These are phyloP conservation scores for Actinostola sp. DNA, from an alignment of 92 coral and sea anemone genomes.

Conservation along the genomic window DNA sequence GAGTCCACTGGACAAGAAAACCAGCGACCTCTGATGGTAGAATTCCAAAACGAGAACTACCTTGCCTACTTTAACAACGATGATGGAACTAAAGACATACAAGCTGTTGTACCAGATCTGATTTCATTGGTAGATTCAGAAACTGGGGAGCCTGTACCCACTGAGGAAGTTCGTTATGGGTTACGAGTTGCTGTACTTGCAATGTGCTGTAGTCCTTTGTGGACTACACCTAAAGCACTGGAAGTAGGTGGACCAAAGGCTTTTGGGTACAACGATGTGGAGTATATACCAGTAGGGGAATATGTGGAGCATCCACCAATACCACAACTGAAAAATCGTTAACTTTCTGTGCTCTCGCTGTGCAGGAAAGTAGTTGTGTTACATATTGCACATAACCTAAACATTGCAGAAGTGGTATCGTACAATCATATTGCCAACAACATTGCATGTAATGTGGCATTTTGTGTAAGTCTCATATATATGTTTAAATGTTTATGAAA, in stretches of 20 bases:
- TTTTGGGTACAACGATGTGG: conserved; percentile 74
- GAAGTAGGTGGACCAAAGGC: conserved; percentile 83
- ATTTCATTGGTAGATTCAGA: conserved; percentile 86
- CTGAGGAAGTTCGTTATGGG: conserved; percentile 93
- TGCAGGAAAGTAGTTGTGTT: not conserved
- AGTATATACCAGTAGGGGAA: conserved; percentile 60
- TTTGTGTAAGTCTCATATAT: too few relatives aligned
- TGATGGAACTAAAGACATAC: conserved; percentile 62
- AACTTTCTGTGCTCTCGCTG: too few relatives aligned
- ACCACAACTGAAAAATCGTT: conserved; percentile 52
- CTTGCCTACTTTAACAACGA: conserved; percentile 56
- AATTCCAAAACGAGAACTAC: conserved; percentile 94
- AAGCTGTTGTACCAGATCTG: conserved; percentile 88
- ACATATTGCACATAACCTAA: not conserved
- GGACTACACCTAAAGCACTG: conserved; percentile 69
- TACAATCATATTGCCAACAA: too few relatives aligned
- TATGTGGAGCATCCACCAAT: conserved; percentile 74
- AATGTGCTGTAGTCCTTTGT: conserved; percentile 70
- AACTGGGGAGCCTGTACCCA: conserved; percentile 86
- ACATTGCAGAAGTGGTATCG: not conserved
- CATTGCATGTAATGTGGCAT: too few relatives aligned
- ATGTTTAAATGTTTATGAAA: too few relatives aligned
- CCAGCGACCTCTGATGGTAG: conserved; percentile 41
- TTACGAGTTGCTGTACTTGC: conserved; percentile 87
- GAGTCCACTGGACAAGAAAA: conserved; percentile 55